These are phyloP conservation scores for Garra rufa DNA, from an alignment of 2,113 vertebrate genomes.

Conservation along the genomic window DNA sequence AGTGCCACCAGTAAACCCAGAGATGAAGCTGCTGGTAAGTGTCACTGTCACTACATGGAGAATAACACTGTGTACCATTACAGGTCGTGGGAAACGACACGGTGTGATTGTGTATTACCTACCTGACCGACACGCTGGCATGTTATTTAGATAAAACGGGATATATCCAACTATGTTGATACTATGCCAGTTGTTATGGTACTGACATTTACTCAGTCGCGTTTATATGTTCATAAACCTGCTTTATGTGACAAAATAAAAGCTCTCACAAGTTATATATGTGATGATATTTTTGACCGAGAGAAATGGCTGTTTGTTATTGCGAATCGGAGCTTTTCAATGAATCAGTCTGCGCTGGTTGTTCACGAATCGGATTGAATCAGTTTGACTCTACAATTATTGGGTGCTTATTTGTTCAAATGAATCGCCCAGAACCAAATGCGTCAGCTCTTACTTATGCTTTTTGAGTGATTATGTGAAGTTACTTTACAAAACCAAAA, in stretches of 20 bases:
- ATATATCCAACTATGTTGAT: background rate
- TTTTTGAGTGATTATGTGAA: background rate
- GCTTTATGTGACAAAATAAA: background rate
- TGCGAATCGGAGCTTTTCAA: background rate
- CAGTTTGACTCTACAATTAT: too few relatives aligned
- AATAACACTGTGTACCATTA: conserved; percentile 9
- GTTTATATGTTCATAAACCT: background rate
- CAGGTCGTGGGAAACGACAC: background rate
- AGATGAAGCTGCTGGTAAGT: conserved; percentile 93
- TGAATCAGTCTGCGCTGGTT: background rate
- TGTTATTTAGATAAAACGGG: background rate
- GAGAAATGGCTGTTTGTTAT: background rate
- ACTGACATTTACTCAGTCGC: background rate
- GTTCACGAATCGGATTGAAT: background rate
- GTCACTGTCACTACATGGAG: background rate
- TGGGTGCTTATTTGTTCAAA: too few relatives aligned
- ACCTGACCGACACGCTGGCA: background rate
- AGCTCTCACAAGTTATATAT: background rate
- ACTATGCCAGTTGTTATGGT: background rate
- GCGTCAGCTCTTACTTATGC: background rate
- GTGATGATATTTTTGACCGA: background rate
- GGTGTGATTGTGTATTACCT: background rate
- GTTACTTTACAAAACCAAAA: background rate
- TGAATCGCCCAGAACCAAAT: background rate
- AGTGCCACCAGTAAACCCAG: conserved; percentile 90